Evolutionary conservation across 1,140 invertebrate genomes (phyloP).

Genomic region (Aphaenogaster floridana): DNA sequence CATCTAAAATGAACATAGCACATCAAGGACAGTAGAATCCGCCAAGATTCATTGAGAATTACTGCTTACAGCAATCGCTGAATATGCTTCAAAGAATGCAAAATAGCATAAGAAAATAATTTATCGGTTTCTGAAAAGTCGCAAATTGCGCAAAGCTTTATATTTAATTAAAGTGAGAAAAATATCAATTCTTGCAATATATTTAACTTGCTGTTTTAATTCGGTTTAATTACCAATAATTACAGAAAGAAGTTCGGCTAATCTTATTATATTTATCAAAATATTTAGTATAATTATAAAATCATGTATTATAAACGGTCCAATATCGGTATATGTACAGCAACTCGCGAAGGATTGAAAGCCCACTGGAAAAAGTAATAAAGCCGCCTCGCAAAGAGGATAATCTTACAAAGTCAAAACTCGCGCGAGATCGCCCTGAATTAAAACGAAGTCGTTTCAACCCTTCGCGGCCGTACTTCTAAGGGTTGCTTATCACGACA

Average conservation of each 20-base stretch:
- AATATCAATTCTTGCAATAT: not conserved
- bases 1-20: conserved; percentile 68
- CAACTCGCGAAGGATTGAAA: conserved; percentile 2
- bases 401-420: conserved; percentile 49
- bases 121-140: not conserved
- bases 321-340: not conserved
- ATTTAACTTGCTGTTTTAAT: not conserved
- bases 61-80: conserved; percentile 2
- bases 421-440: conserved; percentile 14
- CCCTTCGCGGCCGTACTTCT: conserved; percentile 23
- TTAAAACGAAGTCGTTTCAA: conserved; percentile 56
- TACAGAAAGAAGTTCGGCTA: not conserved
- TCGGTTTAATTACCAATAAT: not conserved
- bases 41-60: conserved; percentile 43
- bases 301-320: not conserved
- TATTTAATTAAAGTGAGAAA: not conserved
- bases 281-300: conserved; percentile 10
- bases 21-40: conserved; percentile 41
- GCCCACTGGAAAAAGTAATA: not conserved
- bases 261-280: not conserved
- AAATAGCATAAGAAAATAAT: not conserved
- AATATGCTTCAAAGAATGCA: not conserved
- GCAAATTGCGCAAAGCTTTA: not conserved
- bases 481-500: conserved; percentile 28
- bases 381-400: conserved; percentile 10